Conservation (phyloP, 2,113 vertebrate species). For the Takifugu bimaculatus region DNA sequence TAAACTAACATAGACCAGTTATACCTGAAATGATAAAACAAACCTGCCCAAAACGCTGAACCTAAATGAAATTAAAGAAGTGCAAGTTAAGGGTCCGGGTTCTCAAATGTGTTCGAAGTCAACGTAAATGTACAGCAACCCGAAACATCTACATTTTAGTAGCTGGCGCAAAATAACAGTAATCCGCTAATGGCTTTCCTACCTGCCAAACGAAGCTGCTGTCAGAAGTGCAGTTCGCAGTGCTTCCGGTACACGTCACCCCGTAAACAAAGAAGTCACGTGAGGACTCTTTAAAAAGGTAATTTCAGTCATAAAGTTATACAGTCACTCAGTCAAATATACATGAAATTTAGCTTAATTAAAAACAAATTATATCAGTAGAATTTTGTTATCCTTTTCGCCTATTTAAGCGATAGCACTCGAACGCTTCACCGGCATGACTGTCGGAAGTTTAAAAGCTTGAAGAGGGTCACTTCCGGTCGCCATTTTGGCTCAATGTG, state of each 20-base stretch:
- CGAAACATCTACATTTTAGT: no score
- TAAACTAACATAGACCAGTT: no score
- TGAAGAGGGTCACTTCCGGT: background rate
- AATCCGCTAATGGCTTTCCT: background rate
- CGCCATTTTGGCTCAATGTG: slow-evolving; percentile 53
- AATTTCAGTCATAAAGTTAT: no score
- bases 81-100: no score
- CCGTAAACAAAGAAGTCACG: slow-evolving; percentile 55
- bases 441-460: slow-evolving; percentile 16
- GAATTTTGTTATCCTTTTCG: background rate
- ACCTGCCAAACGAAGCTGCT: background rate
- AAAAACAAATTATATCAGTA: no score
- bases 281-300: slow-evolving; percentile 13
- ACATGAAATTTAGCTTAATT: no score
- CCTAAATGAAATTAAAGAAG: no score
- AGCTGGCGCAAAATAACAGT: fast-evolving
- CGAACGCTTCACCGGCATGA: slow-evolving; percentile 1
- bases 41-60: no score
- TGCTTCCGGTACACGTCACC: slow-evolving; percentile 60
- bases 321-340: no score
- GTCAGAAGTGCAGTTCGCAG: background rate
- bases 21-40: no score
- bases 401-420: background rate
- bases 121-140: no score
- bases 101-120: no score